A percentile compares a stretch with the other conserved stretches of the same genome.
These are phyloP conservation scores for Margaritifera margaritifera DNA, from an alignment of 2,888 invertebrate species.

Conservation along the genomic window DNA sequence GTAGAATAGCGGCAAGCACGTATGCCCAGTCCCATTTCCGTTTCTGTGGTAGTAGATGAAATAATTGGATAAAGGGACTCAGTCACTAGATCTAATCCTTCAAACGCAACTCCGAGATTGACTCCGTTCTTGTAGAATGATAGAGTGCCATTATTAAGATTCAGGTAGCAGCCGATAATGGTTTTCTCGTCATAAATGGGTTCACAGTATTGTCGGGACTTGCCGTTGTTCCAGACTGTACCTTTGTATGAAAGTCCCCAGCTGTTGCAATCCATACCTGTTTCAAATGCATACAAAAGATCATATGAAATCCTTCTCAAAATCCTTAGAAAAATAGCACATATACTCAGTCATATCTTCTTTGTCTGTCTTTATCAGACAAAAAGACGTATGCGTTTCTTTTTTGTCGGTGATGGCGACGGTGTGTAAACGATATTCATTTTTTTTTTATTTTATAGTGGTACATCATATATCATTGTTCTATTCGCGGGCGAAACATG, in stretches of 20 bases:
- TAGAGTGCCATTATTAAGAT: conserved; percentile 56
- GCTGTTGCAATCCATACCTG: conserved; percentile 59
- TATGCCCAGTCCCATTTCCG: conserved; percentile 55
- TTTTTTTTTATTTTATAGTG: no score
- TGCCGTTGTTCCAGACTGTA: conserved; percentile 56
- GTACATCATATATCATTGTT: no score
- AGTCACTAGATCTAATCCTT: conserved; percentile 31
- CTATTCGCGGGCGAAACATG: no score
- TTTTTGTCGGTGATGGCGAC: no score
- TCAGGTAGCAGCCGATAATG: conserved; percentile 57
- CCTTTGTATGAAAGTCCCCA: conserved; percentile 69
- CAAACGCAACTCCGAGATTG: conserved; percentile 58
- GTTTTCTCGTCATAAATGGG: conserved; percentile 57
- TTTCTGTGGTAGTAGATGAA: conserved; percentile 57
- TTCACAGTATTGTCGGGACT: conserved; percentile 51
- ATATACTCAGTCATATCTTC: not conserved
- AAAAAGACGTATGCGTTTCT: no score
- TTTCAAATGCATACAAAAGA: not conserved
- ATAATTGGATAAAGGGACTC: conserved; percentile 57
- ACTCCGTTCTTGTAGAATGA: conserved; percentile 55
- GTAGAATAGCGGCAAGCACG: conserved; percentile 45
- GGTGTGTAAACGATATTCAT: no score
- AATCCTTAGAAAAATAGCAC: not conserved
- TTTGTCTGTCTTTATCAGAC: no score
- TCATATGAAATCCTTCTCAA: not conserved